phyloP scores from a whole-genome alignment of 2,113 vertebrate species.

The Clarias macrocephalus region DNA sequence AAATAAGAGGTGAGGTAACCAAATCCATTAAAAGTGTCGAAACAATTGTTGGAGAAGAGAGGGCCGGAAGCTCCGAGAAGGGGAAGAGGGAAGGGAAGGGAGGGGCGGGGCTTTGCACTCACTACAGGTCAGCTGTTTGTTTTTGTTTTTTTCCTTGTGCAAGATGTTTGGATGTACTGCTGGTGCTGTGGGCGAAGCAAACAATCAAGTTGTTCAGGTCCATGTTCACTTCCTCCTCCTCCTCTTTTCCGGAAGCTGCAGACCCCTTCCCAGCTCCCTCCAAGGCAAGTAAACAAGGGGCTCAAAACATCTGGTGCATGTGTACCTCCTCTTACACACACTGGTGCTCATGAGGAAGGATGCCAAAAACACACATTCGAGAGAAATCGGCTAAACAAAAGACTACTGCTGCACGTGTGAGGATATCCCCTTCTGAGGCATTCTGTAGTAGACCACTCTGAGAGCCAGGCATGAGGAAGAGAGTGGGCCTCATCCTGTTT shows the following conservation, averaged over 20 bases:
- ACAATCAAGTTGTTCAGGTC: slow-evolving; percentile 5
- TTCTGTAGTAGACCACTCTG: background rate
- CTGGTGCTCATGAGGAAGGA: slow-evolving; percentile 30
- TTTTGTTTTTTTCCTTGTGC: background rate
- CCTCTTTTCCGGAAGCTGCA: background rate
- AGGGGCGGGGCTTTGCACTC: slow-evolving; percentile 1
- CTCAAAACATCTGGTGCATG: slow-evolving; percentile 42
- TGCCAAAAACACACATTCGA: slow-evolving; percentile 20
- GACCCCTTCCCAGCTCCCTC: slow-evolving; percentile 1
- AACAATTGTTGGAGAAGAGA: slow-evolving; percentile 32
- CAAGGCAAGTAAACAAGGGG: background rate
- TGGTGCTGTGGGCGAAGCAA: slow-evolving; percentile 17
- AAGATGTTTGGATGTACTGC: slow-evolving; percentile 22
- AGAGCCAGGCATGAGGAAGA: slow-evolving; percentile 18
- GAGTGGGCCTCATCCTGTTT: slow-evolving; percentile 16
- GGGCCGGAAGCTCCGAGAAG: background rate
- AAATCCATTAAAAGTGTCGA: slow-evolving; percentile 21
- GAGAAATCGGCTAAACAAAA: slow-evolving; percentile 42
- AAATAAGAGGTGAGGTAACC: slow-evolving; percentile 35
- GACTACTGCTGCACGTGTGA: slow-evolving; percentile 34
- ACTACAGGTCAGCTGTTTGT: slow-evolving; percentile 3
- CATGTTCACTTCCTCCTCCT: background rate
- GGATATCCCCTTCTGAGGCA: slow-evolving; percentile 40
- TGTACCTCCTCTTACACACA: slow-evolving; percentile 29
- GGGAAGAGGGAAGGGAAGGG: background rate